Conservation (phyloP, 2,888 invertebrate genomes). For the Atherix ibis region DNA sequence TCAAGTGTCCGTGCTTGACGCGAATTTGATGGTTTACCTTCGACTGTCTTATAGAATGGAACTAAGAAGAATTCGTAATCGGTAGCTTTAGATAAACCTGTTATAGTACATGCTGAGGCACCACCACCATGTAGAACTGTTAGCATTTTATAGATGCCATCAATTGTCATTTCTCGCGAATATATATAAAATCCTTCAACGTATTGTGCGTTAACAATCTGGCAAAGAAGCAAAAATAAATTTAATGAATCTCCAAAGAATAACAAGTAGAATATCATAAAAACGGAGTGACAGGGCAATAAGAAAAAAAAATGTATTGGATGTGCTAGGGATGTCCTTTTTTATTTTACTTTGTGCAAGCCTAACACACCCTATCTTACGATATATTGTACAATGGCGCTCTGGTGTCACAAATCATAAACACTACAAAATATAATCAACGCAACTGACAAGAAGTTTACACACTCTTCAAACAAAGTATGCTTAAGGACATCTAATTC, state of each 20-base stretch:
- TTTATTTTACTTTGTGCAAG: too few relatives aligned
- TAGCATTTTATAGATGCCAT: slow-evolving; percentile 48
- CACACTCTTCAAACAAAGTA: too few relatives aligned
- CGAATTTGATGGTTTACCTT: slow-evolving; percentile 77
- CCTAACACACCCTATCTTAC: too few relatives aligned
- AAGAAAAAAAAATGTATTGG: slow-evolving; percentile 3
- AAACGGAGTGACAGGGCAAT: background rate
- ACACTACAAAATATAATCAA: too few relatives aligned
- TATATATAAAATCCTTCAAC: slow-evolving; percentile 72
- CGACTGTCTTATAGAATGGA: slow-evolving; percentile 75
- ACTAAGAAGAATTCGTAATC: slow-evolving; percentile 84
- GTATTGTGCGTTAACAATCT: slow-evolving; percentile 54
- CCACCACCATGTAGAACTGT: slow-evolving; percentile 59
- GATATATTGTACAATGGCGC: too few relatives aligned
- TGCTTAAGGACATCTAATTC: too few relatives aligned
- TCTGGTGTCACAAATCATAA: too few relatives aligned
- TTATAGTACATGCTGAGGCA: slow-evolving; percentile 58
- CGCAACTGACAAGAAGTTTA: too few relatives aligned
- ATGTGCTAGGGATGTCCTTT: too few relatives aligned
- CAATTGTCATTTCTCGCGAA: slow-evolving; percentile 41
- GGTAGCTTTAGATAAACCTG: slow-evolving; percentile 64
- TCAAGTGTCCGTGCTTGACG: slow-evolving; percentile 64
- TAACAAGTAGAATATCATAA: background rate
- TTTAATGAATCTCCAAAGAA: slow-evolving; percentile 1
- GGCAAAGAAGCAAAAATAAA: slow-evolving; percentile 4